These are phyloP conservation scores for Portevinia maculata DNA, from an alignment of 2,888 invertebrate genomes.

Conservation along the genomic window DNA sequence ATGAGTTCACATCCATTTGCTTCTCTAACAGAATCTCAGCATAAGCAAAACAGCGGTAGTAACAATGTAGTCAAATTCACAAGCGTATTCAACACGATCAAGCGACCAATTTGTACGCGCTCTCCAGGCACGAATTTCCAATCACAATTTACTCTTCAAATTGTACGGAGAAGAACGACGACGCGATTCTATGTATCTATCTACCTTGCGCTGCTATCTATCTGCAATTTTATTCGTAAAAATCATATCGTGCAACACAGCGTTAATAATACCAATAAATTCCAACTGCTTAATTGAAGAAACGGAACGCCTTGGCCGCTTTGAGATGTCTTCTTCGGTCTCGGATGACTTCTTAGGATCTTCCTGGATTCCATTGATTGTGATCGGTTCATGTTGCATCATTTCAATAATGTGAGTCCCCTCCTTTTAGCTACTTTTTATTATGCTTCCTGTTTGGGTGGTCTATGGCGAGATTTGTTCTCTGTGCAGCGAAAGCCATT, in stretches of 20 bases:
- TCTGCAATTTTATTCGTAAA: conserved; percentile 9
- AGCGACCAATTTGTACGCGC: conserved; percentile 34
- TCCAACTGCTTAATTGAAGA: conserved; percentile 57
- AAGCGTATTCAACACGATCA: conserved; percentile 7
- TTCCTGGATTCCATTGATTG: conserved; percentile 26
- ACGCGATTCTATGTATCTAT: not conserved
- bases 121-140: conserved; percentile 59
- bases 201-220: not conserved
- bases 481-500: not conserved
- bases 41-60: not conserved
- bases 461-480: conserved; percentile 25
- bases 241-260: conserved; percentile 43
- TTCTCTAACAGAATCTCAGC: conserved; percentile 42
- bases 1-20: conserved; percentile 47
- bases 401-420: conserved; percentile 51
- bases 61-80: conserved; percentile 7
- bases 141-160: conserved; percentile 51
- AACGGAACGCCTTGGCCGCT: conserved; percentile 18
- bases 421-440: conserved; percentile 22
- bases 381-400: conserved; percentile 37
- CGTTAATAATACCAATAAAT: conserved; percentile 59
- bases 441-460: conserved; percentile 62
- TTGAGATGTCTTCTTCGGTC: conserved; percentile 25
- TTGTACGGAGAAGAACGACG: conserved; percentile 19
- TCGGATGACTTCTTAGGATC: conserved; percentile 1